A percentile compares a stretch with the other conserved stretches of the same genome.
Evolutionary conservation across 2,113 vertebrate species (phyloP).

Genomic region (Gopherus flavomarginatus): DNA sequence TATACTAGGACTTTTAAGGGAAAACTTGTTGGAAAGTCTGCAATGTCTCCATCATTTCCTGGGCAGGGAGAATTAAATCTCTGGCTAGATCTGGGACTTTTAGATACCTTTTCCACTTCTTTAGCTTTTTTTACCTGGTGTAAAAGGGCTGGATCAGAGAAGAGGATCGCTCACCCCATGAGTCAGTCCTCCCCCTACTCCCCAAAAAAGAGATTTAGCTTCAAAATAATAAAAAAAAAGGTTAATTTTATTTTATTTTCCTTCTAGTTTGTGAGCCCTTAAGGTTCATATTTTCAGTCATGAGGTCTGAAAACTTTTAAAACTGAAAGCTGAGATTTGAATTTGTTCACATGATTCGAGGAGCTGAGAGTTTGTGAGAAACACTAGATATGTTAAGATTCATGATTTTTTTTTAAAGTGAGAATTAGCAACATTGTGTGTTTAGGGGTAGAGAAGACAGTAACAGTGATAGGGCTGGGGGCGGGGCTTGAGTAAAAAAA

Average conservation of each 20-base stretch:
- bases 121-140: neutral
- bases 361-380: neutral
- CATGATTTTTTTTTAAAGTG: neutral
- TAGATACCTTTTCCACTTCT: neutral
- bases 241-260: neutral
- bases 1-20: neutral
- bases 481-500: neutral
- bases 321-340: neutral
- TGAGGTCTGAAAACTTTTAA: neutral
- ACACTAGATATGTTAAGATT: neutral
- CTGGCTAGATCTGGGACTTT: neutral
- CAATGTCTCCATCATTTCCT: neutral
- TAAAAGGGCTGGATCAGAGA: neutral
- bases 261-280: neutral
- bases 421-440: neutral
- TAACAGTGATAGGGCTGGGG: neutral
- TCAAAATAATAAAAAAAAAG: neutral
- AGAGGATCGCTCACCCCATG: neutral
- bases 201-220: neutral
- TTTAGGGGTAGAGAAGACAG: neutral
- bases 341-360: neutral
- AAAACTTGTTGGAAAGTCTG: neutral
- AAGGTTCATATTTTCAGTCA: neutral
- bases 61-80: neutral
- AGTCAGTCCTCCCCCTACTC: neutral